A percentile compares a stretch with the other conserved stretches of the same genome.
phyloP scores from a whole-genome alignment of 2,113 vertebrate species.

The Toxotes chatareus region DNA sequence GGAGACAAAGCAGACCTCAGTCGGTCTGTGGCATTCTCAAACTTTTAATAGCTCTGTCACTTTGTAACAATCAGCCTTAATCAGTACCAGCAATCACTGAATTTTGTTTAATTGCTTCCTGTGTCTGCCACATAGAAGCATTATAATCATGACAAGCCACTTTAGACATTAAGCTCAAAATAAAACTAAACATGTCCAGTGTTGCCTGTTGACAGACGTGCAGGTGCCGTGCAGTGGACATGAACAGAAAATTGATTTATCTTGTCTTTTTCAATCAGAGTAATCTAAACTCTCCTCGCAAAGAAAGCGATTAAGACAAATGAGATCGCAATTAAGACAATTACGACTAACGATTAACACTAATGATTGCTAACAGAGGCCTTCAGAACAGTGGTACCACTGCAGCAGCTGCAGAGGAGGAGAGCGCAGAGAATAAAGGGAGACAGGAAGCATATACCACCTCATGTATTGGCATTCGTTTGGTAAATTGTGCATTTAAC shows the following conservation, averaged over 20 bases:
- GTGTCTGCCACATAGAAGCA: not conserved
- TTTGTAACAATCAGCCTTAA: conserved; percentile 27
- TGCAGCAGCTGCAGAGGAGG: conserved; percentile 39
- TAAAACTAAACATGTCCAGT: not conserved
- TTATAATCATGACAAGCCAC: not conserved
- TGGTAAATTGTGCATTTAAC: not conserved
- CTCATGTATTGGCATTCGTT: not conserved
- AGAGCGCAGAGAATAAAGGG: conserved; percentile 3
- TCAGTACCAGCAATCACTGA: conserved; percentile 18
- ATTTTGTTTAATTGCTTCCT: not conserved
- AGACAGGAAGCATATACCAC: not conserved
- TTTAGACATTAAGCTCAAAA: not conserved
- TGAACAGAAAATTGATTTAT: conserved; percentile 21
- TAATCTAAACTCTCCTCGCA: conserved; percentile 41
- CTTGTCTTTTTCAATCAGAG: conserved; percentile 51
- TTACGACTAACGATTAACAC: conserved; percentile 57
- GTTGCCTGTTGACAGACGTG: conserved; percentile 1
- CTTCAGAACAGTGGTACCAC: conserved; percentile 4
- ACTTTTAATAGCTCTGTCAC: conserved; percentile 33
- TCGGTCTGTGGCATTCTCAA: conserved; percentile 35
- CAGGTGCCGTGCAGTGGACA: conserved; percentile 23
- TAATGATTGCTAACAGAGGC: conserved; percentile 50
- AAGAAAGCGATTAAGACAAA: conserved; percentile 57
- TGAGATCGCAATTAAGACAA: conserved; percentile 48
- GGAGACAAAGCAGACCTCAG: conserved; percentile 21